A percentile compares a stretch with the other conserved stretches of the same genome.
These are phyloP conservation scores for Trypoxylon attenuatum DNA, from an alignment of 2,888 invertebrate genomes.

Conservation along the genomic window DNA sequence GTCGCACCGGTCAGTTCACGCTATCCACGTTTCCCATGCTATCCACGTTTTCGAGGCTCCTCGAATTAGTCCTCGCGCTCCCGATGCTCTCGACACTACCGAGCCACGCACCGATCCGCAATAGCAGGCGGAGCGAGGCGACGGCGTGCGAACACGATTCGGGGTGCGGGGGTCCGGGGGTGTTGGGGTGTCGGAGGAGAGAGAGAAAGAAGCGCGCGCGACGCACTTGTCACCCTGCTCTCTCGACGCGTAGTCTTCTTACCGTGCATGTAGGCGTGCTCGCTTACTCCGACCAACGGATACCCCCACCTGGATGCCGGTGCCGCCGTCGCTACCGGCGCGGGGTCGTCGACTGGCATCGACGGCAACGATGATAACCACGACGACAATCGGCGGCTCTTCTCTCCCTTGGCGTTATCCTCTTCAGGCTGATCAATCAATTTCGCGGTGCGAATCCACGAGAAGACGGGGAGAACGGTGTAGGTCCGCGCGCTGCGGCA, in stretches of 20 bases:
- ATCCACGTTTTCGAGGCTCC: no score
- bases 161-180: no score
- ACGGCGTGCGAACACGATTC: not conserved
- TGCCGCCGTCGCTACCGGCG: constrained; percentile 45
- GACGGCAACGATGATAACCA: no score
- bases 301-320: constrained; percentile 28
- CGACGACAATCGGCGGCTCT: no score
- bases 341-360: constrained; percentile 52
- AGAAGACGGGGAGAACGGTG: constrained; percentile 8
- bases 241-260: constrained; percentile 23
- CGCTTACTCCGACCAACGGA: constrained; percentile 45
- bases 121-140: not conserved
- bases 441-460: constrained; percentile 21
- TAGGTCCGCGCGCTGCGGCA: constrained; percentile 6
- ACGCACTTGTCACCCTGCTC: constrained; percentile 10
- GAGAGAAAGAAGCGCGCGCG: constrained; percentile 20
- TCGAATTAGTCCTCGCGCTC: no score
- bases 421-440: constrained; percentile 48
- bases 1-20: constrained; percentile 42
- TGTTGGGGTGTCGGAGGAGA: not conserved
- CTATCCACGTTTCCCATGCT: no score
- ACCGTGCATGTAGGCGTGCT: constrained; percentile 26
- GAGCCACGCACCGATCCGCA: not conserved
- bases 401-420: not conserved
- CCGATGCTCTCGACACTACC: not conserved